Evolutionary conservation across 1,140 invertebrate genomes (phyloP), one percentile per base, ranked within the genome.

Genomic region (Bicyclus anynana): DNA sequence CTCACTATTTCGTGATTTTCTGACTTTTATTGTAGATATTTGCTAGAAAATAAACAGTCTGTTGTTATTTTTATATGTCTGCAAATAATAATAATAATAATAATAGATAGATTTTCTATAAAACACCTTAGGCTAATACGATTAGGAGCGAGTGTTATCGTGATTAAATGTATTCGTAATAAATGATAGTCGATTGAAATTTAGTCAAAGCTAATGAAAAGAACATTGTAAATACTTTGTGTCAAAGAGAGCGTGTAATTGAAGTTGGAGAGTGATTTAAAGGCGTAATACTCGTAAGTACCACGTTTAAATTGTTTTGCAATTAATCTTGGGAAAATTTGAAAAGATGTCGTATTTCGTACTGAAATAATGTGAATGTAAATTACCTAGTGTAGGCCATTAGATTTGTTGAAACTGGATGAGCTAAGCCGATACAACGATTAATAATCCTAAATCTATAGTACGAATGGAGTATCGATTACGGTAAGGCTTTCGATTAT

Each of bases 31-130:
- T 83, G 78, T 87, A 86, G 80, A 77, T 84, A 84, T 82, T 81
- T 80, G 80, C 80, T 84, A 88, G 84, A 69, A 74, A 75, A 80
- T 74, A 75, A 78, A 78, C 74, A 65, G 76, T 88, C 73, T 85
- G 79, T 86, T 88, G 79, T 88, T 88, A 87, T 88, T 88, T 86
- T 88, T 88, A 86, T 86, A 88, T 86, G 79, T 80, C 72, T 84
- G 81, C 82, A 85, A 82, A 74, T 77, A 74, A 81, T 65, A 67
- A 74, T 62, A 44, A 44, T 38, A 2, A 38, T 35, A 16, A 72
- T 74, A 67, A 79, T 80, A 80, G 69, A 76, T 84, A 84, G 81
- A 80, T 84, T 86, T 86, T 86, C 79, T 86, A 84, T 69, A 82
- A 71, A 79, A 80, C 72, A 84, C 76, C 68, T 64, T 87, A 84